phyloP scores from a whole-genome alignment of 2,797 vertebrate genomes.

The Hydrophis major region DNA sequence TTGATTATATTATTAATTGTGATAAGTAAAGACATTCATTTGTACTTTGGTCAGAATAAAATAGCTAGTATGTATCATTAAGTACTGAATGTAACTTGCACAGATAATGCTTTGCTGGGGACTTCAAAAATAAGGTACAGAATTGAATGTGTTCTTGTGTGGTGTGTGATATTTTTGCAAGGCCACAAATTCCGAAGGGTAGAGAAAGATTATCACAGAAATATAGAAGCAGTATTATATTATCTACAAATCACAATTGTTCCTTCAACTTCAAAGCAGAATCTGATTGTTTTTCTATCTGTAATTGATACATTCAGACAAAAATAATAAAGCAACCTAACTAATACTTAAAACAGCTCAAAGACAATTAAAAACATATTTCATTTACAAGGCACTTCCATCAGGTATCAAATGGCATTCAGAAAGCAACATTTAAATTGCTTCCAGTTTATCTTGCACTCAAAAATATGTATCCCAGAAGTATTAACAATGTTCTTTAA shows the following conservation, averaged over 20 bases:
- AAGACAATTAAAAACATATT: neutral
- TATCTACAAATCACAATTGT: neutral
- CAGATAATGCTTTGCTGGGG: slow-evolving; percentile 30
- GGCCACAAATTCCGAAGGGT: neutral
- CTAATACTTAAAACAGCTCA: neutral
- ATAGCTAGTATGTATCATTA: neutral
- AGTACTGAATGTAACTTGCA: neutral
- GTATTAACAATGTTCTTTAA: slow-evolving; percentile 58
- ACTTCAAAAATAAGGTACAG: slow-evolving; percentile 38
- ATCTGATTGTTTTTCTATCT: slow-evolving; percentile 40
- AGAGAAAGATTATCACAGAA: neutral
- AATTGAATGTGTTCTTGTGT: neutral
- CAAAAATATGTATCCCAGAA: slow-evolving; percentile 64
- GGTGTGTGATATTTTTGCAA: neutral
- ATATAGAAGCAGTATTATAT: neutral
- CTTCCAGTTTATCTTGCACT: slow-evolving; percentile 71
- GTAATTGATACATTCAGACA: slow-evolving; percentile 16
- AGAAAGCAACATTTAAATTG: slow-evolving; percentile 57
- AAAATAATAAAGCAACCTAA: slow-evolving; percentile 35
- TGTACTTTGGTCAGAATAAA: neutral
- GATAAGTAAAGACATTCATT: neutral
- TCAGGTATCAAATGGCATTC: slow-evolving; percentile 22
- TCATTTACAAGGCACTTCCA: slow-evolving; percentile 36
- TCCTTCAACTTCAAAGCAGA: slow-evolving; percentile 42
- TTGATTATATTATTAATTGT: neutral